Evolutionary conservation across 2,888 invertebrate species (phyloP), one percentile per base, ranked within the genome.

Genomic region (Microplitis deprimator): DNA sequence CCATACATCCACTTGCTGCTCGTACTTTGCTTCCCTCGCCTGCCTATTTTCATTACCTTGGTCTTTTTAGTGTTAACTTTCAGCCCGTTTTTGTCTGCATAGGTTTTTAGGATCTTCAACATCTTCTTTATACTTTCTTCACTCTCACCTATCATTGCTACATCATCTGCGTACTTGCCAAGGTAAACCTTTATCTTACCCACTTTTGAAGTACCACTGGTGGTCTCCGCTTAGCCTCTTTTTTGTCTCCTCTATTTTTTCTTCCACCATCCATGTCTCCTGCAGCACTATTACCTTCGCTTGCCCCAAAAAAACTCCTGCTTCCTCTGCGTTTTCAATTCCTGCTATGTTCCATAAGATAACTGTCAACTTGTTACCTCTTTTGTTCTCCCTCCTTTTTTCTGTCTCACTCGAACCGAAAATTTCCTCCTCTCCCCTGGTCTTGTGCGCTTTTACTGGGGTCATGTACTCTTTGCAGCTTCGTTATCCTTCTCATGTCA

Each of bases 21-120:
- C 1, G 7, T 41, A 8, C 7, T 17, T 8, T 68, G 65, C n/a
- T 60, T 65, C 20, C 75, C 70, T 10, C 77, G 77, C 4, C 77
- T 79, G 20, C 71, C 76, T 38, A 79, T 79, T 38, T 79, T 65
- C 70, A 79, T 72, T 38, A 79, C 59, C 70, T 79, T 81, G 10
- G 77, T 79, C 75, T 81, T 81, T 0, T 73, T 17, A 6, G 76
- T 50, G 20, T 80, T 82, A 4, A 81, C 74, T 64, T 60, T 68
- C 59, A 82, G n/a, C 17, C 68, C 68, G 40, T 71, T 75, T 17
- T 62, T 60, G 5, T 68, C 59, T 8, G 71, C 68, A n/a, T 71
- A 81, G 3, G 41, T 76, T 8, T 77, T 71, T 5, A 80, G 17
- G 8, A 20, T 16, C 17, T 38, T 40, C 4, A 81, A 8, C 77